Evolutionary conservation across 1,140 invertebrate species (phyloP).

Genomic region (Zaprionus tsacasi): DNA sequence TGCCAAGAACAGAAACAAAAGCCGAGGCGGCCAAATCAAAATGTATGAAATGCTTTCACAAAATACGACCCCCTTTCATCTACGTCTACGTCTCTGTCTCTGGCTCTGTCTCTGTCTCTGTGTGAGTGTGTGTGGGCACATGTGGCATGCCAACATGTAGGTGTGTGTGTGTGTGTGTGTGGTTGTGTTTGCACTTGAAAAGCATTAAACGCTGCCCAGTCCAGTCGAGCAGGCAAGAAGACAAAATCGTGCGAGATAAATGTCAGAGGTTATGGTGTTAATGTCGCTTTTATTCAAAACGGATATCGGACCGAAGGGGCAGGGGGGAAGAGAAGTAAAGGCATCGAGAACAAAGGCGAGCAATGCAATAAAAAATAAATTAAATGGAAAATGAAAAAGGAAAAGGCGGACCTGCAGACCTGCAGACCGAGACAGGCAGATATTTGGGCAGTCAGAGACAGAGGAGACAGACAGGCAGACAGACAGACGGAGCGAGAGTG

Average conservation of each 20-base stretch:
- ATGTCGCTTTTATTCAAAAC: slow-evolving; percentile 81
- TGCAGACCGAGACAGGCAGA: slow-evolving; percentile 15
- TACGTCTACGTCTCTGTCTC: slow-evolving; percentile 1
- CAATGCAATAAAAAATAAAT: slow-evolving; percentile 79
- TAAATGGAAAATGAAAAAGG: slow-evolving; percentile 77
- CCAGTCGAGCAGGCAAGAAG: slow-evolving; percentile 17
- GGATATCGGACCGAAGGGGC: slow-evolving; percentile 59
- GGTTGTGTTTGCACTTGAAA: slow-evolving; percentile 53
- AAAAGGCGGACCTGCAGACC: slow-evolving; percentile 29
- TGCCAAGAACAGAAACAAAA: slow-evolving; percentile 55
- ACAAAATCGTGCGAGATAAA: slow-evolving; percentile 55
- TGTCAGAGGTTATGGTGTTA: slow-evolving; percentile 81
- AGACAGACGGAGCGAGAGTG: slow-evolving; percentile 13
- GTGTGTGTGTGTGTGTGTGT: slow-evolving; percentile 24
- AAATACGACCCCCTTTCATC: slow-evolving; percentile 7
- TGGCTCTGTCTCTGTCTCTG: neutral
- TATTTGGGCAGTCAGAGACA: neutral
- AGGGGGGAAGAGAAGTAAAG: neutral
- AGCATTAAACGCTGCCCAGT: slow-evolving; percentile 56
- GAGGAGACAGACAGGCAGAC: neutral
- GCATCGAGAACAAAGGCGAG: slow-evolving; percentile 60
- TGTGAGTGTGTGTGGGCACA: slow-evolving; percentile 24
- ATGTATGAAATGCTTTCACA: slow-evolving; percentile 55
- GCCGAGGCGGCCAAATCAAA: slow-evolving; percentile 45
- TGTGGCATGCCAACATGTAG: slow-evolving; percentile 32